Evolutionary conservation across 2,797 vertebrate species (phyloP), one percentile per base, ranked within the genome.

Genomic region (Macropodus opercularis): DNA sequence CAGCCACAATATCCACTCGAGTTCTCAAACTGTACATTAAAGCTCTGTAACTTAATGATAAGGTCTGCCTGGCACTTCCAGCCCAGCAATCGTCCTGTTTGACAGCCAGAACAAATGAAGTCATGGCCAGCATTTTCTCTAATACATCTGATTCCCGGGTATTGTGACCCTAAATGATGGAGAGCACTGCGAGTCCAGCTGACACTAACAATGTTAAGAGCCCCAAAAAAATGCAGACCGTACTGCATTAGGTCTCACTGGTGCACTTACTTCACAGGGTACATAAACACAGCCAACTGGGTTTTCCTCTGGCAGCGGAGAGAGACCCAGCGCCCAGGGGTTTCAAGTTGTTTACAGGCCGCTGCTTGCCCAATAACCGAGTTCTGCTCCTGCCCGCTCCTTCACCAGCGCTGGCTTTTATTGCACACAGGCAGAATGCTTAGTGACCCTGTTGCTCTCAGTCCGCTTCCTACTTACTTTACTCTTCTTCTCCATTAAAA

Each of bases 201-300:
- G 89, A 89, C 88, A 84, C 89, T 93, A 92, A 93, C 92, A 83
- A 69, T 56, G 83, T 92, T 92, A 91, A 57, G 71, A 63, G 74
- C 19, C 21, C n/a, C n/a, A 55, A 51, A 66, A 69, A 69, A 87
- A 85, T 72, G 81, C 83, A 68, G 85, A 76, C 80, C 65, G 71
- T 44, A 35, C 73, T 38, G 78, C 79, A 80, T 66, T 48, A 59
- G 69, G 83, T 88, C 83, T 82, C 77, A 14, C 63, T 47, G 73
- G 66, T 55, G 79, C 75, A 68, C 63, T 76, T 24, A 64, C 78
- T 82, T 76, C 77, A 61, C 63, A 64, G 64, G 51, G 26, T 51
- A 50, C 65, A 47, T 79, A 83, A 83, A 79, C 69, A 81, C 72
- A 56, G 80, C 29, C 80, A 72, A 67, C 60, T 38, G 65, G 65